These are phyloP conservation scores for Dermochelys coriacea DNA, from an alignment of 2,797 vertebrate genomes.

Conservation along the genomic window DNA sequence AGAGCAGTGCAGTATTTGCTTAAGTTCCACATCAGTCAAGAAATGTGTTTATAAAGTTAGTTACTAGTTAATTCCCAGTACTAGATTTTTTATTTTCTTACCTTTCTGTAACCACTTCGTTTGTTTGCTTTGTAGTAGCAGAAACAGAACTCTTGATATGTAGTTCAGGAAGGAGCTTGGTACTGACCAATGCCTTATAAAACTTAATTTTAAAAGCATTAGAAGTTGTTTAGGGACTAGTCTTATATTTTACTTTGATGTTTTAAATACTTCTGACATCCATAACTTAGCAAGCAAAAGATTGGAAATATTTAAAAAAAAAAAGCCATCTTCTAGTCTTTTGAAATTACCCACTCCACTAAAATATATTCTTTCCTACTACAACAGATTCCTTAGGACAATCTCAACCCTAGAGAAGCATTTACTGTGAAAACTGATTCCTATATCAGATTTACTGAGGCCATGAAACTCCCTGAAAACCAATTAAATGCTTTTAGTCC, in stretches of 20 bases:
- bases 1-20: not conserved
- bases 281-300: not conserved
- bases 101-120: conserved; percentile 32
- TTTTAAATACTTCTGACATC: conserved; percentile 9
- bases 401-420: not conserved
- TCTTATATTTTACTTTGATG: not conserved
- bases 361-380: not conserved
- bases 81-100: conserved; percentile 3
- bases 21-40: not conserved
- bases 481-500: not conserved
- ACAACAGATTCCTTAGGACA: not conserved
- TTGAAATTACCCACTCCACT: not conserved
- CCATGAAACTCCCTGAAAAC: not conserved
- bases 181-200: not conserved
- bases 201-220: conserved; percentile 39
- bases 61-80: conserved; percentile 28
- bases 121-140: conserved; percentile 45
- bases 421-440: not conserved
- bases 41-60: not conserved
- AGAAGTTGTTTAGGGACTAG: conserved; percentile 19
- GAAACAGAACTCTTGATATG: conserved; percentile 40
- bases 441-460: not conserved
- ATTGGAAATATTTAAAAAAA: not conserved
- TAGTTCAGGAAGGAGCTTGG: conserved; percentile 21
- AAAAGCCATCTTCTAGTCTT: not conserved